These are phyloP conservation scores for Rhagoletis pomonella DNA, from an alignment of 1,140 invertebrate species.

Conservation along the genomic window DNA sequence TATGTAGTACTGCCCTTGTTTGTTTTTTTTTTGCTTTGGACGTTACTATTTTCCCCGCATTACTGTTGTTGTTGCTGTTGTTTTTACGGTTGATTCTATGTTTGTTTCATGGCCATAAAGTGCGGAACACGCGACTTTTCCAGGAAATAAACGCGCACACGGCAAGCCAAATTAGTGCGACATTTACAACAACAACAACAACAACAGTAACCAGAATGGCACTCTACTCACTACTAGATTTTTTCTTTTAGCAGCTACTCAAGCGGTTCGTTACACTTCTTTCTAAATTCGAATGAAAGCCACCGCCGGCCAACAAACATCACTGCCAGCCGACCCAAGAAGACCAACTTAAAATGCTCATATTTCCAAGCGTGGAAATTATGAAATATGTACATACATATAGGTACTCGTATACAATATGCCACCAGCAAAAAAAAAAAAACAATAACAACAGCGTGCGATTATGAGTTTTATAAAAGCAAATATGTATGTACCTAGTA, in stretches of 20 bases:
- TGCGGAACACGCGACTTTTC: slow-evolving; percentile 16
- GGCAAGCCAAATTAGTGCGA: slow-evolving; percentile 35
- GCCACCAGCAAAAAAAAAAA: background rate
- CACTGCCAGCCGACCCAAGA: background rate
- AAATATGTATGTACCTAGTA: background rate
- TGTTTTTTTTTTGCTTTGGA: background rate
- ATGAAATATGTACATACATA: slow-evolving; percentile 22
- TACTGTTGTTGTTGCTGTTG: background rate
- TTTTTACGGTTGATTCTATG: background rate
- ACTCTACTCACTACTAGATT: no score
- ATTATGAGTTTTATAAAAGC: background rate
- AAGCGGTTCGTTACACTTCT: slow-evolving; percentile 13
- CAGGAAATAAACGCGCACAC: slow-evolving; percentile 44
- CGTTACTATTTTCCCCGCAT: slow-evolving; percentile 9
- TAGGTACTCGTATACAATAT: background rate
- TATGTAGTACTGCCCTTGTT: background rate
- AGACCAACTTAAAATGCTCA: background rate
- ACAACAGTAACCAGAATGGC: background rate
- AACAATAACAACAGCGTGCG: background rate
- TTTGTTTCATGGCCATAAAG: slow-evolving; percentile 37
- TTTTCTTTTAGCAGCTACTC: background rate
- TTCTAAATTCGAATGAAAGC: slow-evolving; percentile 46
- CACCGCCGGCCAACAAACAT: background rate
- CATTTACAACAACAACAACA: slow-evolving; percentile 38
- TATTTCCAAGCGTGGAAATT: slow-evolving; percentile 37